Evolutionary conservation across 2,113 vertebrate genomes (phyloP), one percentile per base, ranked within the genome.

Genomic region (Cyphomyrus plagiostoma): DNA sequence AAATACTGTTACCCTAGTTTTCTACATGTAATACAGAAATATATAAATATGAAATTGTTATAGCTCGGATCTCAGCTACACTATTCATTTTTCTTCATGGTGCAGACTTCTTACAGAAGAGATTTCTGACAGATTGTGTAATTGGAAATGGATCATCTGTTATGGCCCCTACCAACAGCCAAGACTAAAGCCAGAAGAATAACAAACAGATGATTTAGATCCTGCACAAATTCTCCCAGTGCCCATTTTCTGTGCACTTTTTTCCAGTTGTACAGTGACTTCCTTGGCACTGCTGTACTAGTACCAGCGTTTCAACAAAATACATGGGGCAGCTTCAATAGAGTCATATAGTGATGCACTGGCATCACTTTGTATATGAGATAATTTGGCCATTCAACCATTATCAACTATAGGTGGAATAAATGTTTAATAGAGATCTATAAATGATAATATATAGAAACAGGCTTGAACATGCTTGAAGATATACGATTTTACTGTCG

Each of bases 121-220:
- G 26, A 88, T 42, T 62, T 66, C 56, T 35, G 48, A 15, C n/a
- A 45, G 87, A 62, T 45, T 88, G 56, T 35, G 39, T 56, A 88
- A 62, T 45, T 66, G 35, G 11, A 35, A 35, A 53, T 35, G 50
- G 15, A 42, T 50, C 30, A 70, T 52, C n/a, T 48, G n/a, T 88
- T 70, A 23, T 35, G 45, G n/a, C 11, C 26, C 45, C 46, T 35
- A 87, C 46, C 17, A 8, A 85, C 48, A 84, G 49, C 46, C 21
- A 89, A 84, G 52, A 58, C 53, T 15, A 8, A 49, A 58, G n/a
- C 13, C 70, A 53, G 49, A 62, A 85, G 80, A 62, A 89, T 35
- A 89, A 85, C 89, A 89, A 84, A 84, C 52, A 85, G 50, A 84
- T 48, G 89, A 89, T 49, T 26, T 21, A 87, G 46, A 84, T 46